Evolutionary conservation across 2,113 vertebrate species (phyloP).

Genomic region (Synodontis membranacea): DNA sequence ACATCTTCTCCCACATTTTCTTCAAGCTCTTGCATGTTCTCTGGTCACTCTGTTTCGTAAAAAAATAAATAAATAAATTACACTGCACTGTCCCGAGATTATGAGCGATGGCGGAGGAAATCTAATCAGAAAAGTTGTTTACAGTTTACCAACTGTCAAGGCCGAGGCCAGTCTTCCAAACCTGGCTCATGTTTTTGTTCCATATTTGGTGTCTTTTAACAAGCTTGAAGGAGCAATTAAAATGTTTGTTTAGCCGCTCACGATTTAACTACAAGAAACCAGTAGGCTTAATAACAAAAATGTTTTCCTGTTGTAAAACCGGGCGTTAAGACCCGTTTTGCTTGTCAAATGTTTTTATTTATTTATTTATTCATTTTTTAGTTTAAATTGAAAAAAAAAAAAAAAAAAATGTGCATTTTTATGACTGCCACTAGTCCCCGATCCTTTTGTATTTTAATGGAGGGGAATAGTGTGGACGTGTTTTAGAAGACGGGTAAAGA

Average conservation of each 20-base stretch:
- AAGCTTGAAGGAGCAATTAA: slow-evolving; percentile 57
- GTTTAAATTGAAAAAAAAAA: background rate
- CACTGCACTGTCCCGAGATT: background rate
- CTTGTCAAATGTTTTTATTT: background rate
- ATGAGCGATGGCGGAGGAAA: slow-evolving; percentile 9
- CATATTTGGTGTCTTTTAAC: slow-evolving; percentile 46
- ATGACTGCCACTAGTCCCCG: background rate
- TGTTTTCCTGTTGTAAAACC: slow-evolving; percentile 51
- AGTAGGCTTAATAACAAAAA: slow-evolving; percentile 45
- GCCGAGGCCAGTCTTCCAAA: slow-evolving; percentile 26
- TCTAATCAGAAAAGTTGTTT: slow-evolving; percentile 48
- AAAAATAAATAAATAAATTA: slow-evolving; percentile 20
- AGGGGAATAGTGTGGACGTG: background rate
- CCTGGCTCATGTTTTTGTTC: slow-evolving; percentile 39
- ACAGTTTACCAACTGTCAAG: slow-evolving; percentile 32
- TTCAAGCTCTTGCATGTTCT: slow-evolving; percentile 23
- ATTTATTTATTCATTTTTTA: background rate
- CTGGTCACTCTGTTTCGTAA: slow-evolving; percentile 7
- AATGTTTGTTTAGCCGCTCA: slow-evolving; percentile 55
- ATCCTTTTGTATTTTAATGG: background rate
- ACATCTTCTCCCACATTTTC: slow-evolving; percentile 8
- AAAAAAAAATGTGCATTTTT: background rate
- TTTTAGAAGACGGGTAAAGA: slow-evolving; percentile 15
- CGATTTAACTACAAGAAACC: slow-evolving; percentile 52
- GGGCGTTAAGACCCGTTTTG: slow-evolving; percentile 24